Conservation (phyloP, 2,797 vertebrate genomes). For the Pseudotriccus pelzelni region DNA sequence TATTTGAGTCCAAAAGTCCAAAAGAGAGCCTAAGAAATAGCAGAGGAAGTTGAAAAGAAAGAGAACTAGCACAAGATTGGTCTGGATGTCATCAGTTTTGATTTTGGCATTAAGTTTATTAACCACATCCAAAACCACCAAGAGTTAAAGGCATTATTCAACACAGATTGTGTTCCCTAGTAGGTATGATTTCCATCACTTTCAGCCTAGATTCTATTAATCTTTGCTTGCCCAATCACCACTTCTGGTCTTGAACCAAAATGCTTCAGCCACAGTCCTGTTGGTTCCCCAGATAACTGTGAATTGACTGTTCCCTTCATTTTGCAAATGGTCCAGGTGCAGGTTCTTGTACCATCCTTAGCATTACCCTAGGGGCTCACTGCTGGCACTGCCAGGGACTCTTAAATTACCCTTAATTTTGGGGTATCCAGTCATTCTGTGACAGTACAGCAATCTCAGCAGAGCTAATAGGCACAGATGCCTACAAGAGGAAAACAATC, state of each 20-base stretch:
- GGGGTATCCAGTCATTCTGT: neutral
- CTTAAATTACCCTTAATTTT: neutral
- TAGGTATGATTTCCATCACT: neutral
- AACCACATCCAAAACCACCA: neutral
- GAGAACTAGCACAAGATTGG: neutral
- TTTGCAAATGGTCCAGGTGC: fast-evolving
- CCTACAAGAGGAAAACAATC: neutral
- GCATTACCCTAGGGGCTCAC: neutral
- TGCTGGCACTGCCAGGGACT: neutral
- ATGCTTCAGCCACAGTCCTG: neutral
- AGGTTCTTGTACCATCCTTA: neutral
- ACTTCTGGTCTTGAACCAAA: neutral
- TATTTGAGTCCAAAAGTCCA: neutral
- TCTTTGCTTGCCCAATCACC: neutral
- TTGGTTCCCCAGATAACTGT: neutral
- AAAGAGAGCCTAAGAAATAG: neutral
- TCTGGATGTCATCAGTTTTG: conserved; percentile 7
- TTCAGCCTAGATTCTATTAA: neutral
- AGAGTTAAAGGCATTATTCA: neutral
- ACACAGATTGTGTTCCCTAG: neutral
- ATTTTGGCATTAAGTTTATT: neutral
- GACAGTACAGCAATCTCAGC: neutral
- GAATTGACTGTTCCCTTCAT: neutral
- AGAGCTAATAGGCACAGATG: neutral
- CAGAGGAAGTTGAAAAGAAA: neutral